These are phyloP conservation scores for Macaria notata DNA, from an alignment of 2,888 invertebrate genomes.

Conservation along the genomic window DNA sequence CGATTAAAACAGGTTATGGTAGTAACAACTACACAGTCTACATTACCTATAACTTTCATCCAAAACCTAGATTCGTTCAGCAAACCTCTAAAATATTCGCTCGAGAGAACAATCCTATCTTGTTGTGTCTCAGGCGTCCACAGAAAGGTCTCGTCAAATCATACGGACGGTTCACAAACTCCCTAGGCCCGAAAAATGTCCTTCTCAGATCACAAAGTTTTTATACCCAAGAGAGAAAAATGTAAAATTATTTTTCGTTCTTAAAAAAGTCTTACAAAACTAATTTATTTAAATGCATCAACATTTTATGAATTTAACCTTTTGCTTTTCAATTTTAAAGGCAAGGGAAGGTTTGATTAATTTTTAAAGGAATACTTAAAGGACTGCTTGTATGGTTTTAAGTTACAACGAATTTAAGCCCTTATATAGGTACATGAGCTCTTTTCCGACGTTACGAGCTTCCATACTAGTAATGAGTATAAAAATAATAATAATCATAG, in stretches of 20 bases:
- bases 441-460: too few relatives aligned
- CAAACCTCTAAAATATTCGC: background rate
- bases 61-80: too few relatives aligned
- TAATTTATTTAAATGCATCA: conserved; percentile 29
- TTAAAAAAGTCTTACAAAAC: conserved; percentile 19
- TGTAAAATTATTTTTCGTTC: too few relatives aligned
- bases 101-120: conserved; percentile 2
- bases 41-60: too few relatives aligned
- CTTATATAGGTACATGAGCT: too few relatives aligned
- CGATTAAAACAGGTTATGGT: too few relatives aligned
- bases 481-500: too few relatives aligned
- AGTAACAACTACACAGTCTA: too few relatives aligned
- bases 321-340: conserved; percentile 19
- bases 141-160: conserved; percentile 30
- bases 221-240: conserved; percentile 10
- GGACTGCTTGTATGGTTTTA: conserved; percentile 11
- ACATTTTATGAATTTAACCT: conserved; percentile 21
- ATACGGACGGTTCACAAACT: conserved; percentile 20
- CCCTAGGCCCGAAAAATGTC: conserved; percentile 15
- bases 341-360: conserved; percentile 26
- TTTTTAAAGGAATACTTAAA: conserved; percentile 14
- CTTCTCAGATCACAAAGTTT: conserved; percentile 9
- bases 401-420: background rate
- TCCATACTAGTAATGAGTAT: too few relatives aligned
- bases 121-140: conserved; percentile 15